Conservation (phyloP, 2,888 invertebrate species). For the Cenopis cana region DNA sequence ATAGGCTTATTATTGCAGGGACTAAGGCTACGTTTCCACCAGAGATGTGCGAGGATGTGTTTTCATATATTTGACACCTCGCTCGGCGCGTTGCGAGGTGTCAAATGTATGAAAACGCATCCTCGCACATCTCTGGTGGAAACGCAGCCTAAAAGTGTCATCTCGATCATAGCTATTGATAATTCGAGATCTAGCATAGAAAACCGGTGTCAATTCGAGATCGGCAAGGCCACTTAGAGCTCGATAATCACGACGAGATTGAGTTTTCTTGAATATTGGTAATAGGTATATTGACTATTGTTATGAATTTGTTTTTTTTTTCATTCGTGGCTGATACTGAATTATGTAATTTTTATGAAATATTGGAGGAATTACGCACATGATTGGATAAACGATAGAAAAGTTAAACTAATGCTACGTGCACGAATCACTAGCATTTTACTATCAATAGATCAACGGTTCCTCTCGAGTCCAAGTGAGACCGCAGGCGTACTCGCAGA, state of each 20-base stretch:
- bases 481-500: constrained; percentile 53
- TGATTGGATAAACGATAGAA: neutral
- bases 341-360: neutral
- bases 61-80: too few relatives aligned
- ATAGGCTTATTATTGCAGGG: neutral
- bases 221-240: neutral
- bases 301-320: too few relatives aligned
- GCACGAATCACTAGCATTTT: neutral
- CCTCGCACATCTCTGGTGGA: too few relatives aligned
- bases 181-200: neutral
- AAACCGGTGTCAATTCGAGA: neutral
- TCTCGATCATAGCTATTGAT: neutral
- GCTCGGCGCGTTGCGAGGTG: too few relatives aligned
- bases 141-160: too few relatives aligned
- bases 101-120: too few relatives aligned
- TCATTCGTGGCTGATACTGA: neutral
- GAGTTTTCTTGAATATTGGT: neutral
- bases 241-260: neutral
- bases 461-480: constrained; percentile 41
- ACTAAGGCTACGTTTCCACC: too few relatives aligned
- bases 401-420: neutral
- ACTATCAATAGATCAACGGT: constrained; percentile 23
- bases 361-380: neutral
- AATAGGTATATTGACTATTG: too few relatives aligned
- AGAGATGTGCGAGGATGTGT: too few relatives aligned